Evolutionary conservation across 2,797 vertebrate species (phyloP), one percentile per base, ranked within the genome.

Genomic region (Acanthornis magna): DNA sequence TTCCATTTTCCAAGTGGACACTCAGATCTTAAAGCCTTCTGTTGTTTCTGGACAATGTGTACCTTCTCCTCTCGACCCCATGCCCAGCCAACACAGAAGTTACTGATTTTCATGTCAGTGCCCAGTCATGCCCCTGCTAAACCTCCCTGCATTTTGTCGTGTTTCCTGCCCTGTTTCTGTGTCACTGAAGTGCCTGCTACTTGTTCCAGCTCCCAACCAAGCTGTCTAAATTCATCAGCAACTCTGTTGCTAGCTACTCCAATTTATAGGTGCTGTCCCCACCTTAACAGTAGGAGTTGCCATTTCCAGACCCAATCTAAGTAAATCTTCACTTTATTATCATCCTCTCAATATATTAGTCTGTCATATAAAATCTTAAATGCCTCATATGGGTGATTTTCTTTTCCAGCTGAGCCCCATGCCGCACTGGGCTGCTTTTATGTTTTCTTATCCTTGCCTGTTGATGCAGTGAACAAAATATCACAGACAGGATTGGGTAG

Each of bases 51-150:
- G 47, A 16, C 15, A 16, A 10, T 18, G 2, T 20, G 22, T 36
- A 19, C 25, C 1, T 92, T 91, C 5, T 5, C 5, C 9, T 7
- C 11, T 32, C 30, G 55, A 2, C 13, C 21, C 47, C 1, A 0
- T 85, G 50, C 43, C 43, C 16, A 32, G 10, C 9, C 20, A 60
- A 36, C 48, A 45, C 43, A 79, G 36, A 20, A 62, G 48, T 22
- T 70, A 22, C 48, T 51, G 25, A 13, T 67, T 91, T 85, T 77
- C 62, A 23, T 80, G 29, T 61, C 2, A 0, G 20, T 85, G 17
- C 16, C 27, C 5, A 4, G 43, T 80, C 63, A 50, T 0, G 0
- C 23, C 66, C 34, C 27, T 88, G 43, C 36, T 48, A 48, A 85
- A 55, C 27, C 26, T 81, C 15, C 6, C 26, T 45, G 53, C 26